phyloP scores from a whole-genome alignment of 2,797 vertebrate species.

The Cynopterus sphinx region DNA sequence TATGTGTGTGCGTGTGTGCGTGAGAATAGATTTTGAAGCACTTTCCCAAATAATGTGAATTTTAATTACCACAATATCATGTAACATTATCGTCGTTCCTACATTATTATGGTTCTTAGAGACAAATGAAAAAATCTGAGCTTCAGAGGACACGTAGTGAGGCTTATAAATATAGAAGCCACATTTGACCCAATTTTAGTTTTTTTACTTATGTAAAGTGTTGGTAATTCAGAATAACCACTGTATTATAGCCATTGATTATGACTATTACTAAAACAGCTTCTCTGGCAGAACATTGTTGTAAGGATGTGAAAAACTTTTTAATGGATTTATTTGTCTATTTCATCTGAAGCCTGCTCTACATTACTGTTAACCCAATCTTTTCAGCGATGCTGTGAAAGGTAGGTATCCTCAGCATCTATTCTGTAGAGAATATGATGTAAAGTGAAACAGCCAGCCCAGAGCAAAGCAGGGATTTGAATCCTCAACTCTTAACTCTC shows the following conservation, averaged over 20 bases:
- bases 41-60: background rate
- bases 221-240: background rate
- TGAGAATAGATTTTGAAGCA: background rate
- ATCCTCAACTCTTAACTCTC: background rate
- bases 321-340: background rate
- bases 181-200: background rate
- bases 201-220: background rate
- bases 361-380: background rate
- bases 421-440: background rate
- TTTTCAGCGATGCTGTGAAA: background rate
- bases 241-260: background rate
- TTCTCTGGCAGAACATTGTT: background rate
- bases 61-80: background rate
- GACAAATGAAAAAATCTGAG: conserved; percentile 5
- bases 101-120: conserved; percentile 15
- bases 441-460: background rate
- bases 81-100: background rate
- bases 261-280: background rate
- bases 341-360: background rate
- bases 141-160: background rate
- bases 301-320: background rate
- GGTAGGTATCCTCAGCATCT: background rate
- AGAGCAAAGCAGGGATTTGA: background rate
- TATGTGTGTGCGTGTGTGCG: background rate
- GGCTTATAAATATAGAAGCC: background rate